Base-by-base conservation (phyloP, 2,888 invertebrate genomes). In the Schrankia costaestrigalis region DNA sequence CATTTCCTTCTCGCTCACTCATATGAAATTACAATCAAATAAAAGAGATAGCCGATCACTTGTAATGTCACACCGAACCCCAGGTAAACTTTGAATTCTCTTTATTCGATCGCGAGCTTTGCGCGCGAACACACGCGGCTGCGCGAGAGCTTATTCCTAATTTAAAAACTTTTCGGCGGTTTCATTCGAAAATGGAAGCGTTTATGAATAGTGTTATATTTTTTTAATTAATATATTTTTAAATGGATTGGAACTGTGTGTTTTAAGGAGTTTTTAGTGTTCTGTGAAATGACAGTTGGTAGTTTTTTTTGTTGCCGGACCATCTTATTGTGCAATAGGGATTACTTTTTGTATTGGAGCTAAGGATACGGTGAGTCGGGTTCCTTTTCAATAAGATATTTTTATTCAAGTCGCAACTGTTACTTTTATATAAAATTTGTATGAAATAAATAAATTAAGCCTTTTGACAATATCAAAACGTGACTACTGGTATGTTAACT, bases 101-200 rank as follows among this genome's bases (percentile, higher is more conserved):
- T 71, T 71, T 83, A 86, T 82, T 86, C 81, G 76, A 78, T 78
- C 76, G 78, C 78, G 71, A 72, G 75, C 84, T 77, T 80, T 78
- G 71, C 82, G 84, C 86, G 83, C 77, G 81, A 77, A 79, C 72
- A 77, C 78, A 84, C 86, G 82, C 64, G 59, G 64, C 54, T 68
- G 66, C 70, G 73, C 70, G 58, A 45, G 63, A 47, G 66, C 59
- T 44, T 38, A 46, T 41, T 41, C 9, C n/a, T 21, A 3, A 55
- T 30, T 31, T 26, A 29, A 41, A 37, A n/a, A n/a, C n/a, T 31
- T 41, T 30, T 40, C 48, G 56, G 59, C 57, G 58, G 60, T 59
- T 60, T 55, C 46, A 51, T 63, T 57, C 59, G 56, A 70, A 70
- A 60, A 48, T 43, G 35, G 54, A 57, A 50, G 33, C 30, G 11